Evolutionary conservation across 1,140 invertebrate genomes (phyloP), one percentile per base, ranked within the genome.

Genomic region (Cydia pomonella): DNA sequence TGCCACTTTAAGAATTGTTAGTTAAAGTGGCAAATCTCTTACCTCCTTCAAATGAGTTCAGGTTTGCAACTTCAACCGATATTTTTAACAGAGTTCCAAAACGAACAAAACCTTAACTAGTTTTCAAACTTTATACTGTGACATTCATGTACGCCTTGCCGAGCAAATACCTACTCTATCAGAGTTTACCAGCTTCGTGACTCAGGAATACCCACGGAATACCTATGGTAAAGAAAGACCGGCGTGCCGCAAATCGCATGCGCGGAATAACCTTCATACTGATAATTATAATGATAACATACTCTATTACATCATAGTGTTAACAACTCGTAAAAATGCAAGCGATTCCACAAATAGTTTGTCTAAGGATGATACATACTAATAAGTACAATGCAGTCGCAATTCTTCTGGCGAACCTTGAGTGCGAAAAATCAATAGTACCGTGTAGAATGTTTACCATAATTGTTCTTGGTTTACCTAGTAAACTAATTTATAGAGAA

Each of bases 391-490:
- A 10, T 23, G 21, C 53, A 21, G 10, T 10, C 53, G 21, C 53
- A 23, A 18, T 21, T 59, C 10, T 59, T 59, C 53, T 21, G 53
- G 53, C 53, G 18, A 59, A 9, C 53, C 18, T 59, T 59, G 21
- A 59, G 18, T 18, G 16, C 53, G 53, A 59, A 59, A 59, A 59
- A 59, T 59, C 53, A 59, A 59, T 59, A 59, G 53, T 23, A 59
- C 18, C 50, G 12, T 59, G 53, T 59, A 59, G 9, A 59, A 59
- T 59, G 10, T 59, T 21, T 23, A 59, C 53, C 18, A 9, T 59
- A 59, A 59, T 23, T 23, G 53, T 50, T 50, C 16, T 50, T 44
- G 41, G 41, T 44, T 44, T 2, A 50, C 53, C 53, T 59, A 59
- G 53, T 59, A 59, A 50, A 18, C 47, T 59, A 18, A 2, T 59